Percentiles rank a stretch among this genome's conserved stretches.
Evolutionary conservation across 2,888 invertebrate genomes (phyloP).

Genomic region (Deroplatys truncata): DNA sequence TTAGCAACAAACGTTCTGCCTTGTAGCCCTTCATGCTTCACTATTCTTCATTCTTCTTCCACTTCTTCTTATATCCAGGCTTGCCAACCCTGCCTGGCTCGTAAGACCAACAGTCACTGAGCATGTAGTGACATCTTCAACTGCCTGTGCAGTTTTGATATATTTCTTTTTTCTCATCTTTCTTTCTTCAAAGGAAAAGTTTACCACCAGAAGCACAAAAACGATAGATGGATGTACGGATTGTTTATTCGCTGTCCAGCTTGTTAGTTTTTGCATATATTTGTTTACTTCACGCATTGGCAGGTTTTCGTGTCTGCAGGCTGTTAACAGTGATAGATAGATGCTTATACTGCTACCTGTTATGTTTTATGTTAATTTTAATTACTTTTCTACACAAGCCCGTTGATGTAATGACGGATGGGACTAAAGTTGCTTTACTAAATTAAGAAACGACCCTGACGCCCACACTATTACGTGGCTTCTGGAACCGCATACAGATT

Average conservation of each 20-base stretch:
- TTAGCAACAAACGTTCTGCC: background rate
- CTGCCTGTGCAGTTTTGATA: too few relatives aligned
- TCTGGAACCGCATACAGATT: background rate
- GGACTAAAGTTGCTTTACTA: background rate
- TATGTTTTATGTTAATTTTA: background rate
- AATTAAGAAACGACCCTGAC: background rate
- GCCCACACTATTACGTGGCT: background rate
- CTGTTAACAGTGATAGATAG: background rate
- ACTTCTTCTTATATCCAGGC: background rate
- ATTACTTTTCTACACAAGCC: background rate
- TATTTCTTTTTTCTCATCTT: background rate
- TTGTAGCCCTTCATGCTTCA: too few relatives aligned
- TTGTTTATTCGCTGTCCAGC: too few relatives aligned
- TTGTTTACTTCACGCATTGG: background rate
- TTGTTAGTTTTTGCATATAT: too few relatives aligned
- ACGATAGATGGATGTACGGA: too few relatives aligned
- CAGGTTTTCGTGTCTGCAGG: background rate
- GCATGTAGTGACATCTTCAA: too few relatives aligned
- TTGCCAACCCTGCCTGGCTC: background rate
- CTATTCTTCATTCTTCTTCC: background rate
- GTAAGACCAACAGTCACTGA: too few relatives aligned
- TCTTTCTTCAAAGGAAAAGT: background rate
- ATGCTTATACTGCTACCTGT: background rate
- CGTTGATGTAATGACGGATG: background rate
- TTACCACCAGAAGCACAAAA: background rate